These are phyloP conservation scores for Anniella stebbinsi DNA, from an alignment of 2,797 vertebrate genomes.

Conservation along the genomic window DNA sequence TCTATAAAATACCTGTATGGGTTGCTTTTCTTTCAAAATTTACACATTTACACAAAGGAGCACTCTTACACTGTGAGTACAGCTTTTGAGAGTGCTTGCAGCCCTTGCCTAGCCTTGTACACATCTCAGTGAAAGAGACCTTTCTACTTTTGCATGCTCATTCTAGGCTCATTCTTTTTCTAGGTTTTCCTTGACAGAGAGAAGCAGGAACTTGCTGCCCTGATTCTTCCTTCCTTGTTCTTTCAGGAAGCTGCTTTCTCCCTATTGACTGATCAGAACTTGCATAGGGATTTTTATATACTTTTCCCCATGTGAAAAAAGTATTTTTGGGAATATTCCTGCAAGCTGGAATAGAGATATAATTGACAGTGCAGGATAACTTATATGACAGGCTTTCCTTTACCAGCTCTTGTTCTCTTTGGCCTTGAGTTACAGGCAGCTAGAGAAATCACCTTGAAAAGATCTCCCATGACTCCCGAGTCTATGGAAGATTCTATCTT, in stretches of 20 bases:
- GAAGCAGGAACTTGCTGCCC: neutral
- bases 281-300: neutral
- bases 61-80: too few species aligned
- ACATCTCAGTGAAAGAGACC: neutral
- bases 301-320: neutral
- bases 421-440: neutral
- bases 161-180: neutral
- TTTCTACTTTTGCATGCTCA: neutral
- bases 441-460: neutral
- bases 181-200: neutral
- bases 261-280: neutral
- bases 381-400: neutral
- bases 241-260: neutral
- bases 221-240: neutral
- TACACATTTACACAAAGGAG: neutral
- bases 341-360: neutral
- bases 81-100: too few species aligned
- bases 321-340: neutral
- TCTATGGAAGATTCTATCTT: neutral
- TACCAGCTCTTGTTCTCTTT: neutral
- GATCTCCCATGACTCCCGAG: neutral
- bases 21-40: neutral
- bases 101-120: neutral
- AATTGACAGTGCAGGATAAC: neutral
- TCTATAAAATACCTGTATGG: neutral